Percentiles rank a stretch among this genome's conserved stretches.
Conservation (phyloP, 2,113 vertebrate species). For the Tichodroma muraria region DNA sequence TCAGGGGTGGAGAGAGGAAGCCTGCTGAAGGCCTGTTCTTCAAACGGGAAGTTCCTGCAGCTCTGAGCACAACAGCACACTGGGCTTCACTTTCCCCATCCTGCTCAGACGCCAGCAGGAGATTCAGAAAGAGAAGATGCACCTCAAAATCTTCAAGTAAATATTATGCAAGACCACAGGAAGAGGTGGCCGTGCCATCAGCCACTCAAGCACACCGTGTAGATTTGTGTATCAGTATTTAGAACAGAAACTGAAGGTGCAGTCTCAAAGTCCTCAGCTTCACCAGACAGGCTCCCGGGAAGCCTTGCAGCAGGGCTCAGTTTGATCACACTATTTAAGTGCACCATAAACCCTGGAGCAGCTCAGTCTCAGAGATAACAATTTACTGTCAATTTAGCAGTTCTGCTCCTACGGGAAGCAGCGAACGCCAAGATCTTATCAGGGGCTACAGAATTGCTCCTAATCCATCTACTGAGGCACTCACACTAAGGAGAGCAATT, state of each 20-base stretch:
- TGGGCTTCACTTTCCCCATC: neutral
- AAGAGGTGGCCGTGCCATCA: neutral
- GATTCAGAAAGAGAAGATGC: neutral
- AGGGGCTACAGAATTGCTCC: neutral
- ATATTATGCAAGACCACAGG: neutral
- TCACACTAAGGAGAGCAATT: neutral
- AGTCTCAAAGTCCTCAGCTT: neutral
- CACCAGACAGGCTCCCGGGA: neutral
- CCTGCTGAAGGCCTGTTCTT: neutral
- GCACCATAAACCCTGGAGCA: neutral
- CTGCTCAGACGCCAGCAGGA: neutral
- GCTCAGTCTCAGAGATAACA: neutral
- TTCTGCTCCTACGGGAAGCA: neutral
- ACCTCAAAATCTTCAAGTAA: neutral
- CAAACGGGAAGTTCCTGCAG: neutral
- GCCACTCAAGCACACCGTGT: neutral
- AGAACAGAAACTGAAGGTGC: neutral
- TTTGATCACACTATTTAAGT: neutral
- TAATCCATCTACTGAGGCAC: neutral
- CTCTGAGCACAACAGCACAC: neutral
- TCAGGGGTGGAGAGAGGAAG: slow-evolving; percentile 7
- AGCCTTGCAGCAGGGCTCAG: neutral
- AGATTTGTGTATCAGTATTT: neutral
- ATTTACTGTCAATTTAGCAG: neutral
- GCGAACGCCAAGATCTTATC: slow-evolving; percentile 5